Evolutionary conservation across 2,797 vertebrate genomes (phyloP).

Genomic region (Leptoclinus maculatus): DNA sequence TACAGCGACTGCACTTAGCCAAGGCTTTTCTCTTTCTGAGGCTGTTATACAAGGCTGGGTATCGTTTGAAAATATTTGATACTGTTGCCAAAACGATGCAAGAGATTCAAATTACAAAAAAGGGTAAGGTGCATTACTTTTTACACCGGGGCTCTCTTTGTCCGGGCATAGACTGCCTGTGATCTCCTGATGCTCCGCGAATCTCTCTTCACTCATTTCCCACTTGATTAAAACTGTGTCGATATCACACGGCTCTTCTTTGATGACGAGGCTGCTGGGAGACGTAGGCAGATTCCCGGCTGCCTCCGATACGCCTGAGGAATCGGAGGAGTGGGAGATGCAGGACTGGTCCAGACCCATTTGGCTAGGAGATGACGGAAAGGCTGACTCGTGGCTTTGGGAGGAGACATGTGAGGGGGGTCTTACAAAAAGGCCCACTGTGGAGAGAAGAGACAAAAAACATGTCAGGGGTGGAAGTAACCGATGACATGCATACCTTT

Average conservation of each 20-base stretch:
- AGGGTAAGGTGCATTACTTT: conserved; percentile 22
- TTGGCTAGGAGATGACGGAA: conserved; percentile 48
- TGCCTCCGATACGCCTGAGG: neutral
- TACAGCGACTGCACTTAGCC: neutral
- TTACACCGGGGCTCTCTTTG: neutral
- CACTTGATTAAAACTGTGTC: conserved; percentile 68
- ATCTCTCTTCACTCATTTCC: conserved; percentile 71
- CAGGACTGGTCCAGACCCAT: conserved; percentile 43
- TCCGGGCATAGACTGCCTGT: conserved; percentile 5
- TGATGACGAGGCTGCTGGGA: conserved; percentile 61
- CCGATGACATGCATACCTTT: neutral
- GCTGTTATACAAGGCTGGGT: no score
- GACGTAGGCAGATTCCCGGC: conserved; percentile 22
- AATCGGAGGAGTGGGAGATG: conserved; percentile 49
- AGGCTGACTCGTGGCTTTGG: conserved; percentile 53
- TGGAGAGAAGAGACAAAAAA: neutral
- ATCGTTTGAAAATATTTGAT: no score
- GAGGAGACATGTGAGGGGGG: conserved; percentile 59
- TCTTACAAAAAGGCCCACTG: conserved; percentile 64
- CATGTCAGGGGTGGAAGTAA: neutral
- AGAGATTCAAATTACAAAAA: no score
- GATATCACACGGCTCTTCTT: conserved; percentile 75
- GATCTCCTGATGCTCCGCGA: conserved; percentile 31
- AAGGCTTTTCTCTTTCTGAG: neutral
- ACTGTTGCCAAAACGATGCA: no score